Percentiles rank a stretch among this genome's conserved stretches.
These are phyloP conservation scores for Aratinga solstitialis DNA, from an alignment of 2,797 vertebrate species.

Conservation along the genomic window DNA sequence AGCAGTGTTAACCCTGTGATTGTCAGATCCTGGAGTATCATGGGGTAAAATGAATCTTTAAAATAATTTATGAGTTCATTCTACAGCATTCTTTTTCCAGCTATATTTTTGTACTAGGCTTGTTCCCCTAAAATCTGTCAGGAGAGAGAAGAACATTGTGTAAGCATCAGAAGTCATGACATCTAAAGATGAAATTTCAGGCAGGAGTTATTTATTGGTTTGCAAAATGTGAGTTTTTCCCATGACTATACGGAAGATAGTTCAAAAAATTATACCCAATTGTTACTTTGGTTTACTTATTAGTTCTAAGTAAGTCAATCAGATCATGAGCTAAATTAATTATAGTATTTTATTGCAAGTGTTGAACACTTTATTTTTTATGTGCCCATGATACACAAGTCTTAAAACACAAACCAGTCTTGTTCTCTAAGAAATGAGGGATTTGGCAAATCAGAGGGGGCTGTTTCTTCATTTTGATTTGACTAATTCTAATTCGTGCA, in stretches of 20 bases:
- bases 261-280: not conserved
- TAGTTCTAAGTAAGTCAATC: not conserved
- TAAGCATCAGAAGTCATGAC: not conserved
- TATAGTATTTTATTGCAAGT: not conserved
- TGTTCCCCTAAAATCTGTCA: not conserved
- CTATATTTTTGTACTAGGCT: not conserved
- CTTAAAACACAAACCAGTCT: not conserved
- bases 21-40: not conserved
- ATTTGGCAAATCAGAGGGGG: not conserved
- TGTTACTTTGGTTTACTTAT: not conserved
- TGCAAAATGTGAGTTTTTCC: not conserved
- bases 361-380: not conserved
- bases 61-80: conserved; percentile 1
- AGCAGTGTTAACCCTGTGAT: not conserved
- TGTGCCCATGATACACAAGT: not conserved
- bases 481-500: not conserved
- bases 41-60: conserved; percentile 14
- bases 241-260: not conserved
- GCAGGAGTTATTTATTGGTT: not conserved
- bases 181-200: not conserved
- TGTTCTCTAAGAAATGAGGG: not conserved
- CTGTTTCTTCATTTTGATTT: not conserved
- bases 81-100: not conserved
- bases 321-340: not conserved
- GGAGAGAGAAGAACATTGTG: not conserved